Evolutionary conservation across 2,888 invertebrate genomes (phyloP), one percentile per base, ranked within the genome.

Genomic region (Parascotia fuliginaria): DNA sequence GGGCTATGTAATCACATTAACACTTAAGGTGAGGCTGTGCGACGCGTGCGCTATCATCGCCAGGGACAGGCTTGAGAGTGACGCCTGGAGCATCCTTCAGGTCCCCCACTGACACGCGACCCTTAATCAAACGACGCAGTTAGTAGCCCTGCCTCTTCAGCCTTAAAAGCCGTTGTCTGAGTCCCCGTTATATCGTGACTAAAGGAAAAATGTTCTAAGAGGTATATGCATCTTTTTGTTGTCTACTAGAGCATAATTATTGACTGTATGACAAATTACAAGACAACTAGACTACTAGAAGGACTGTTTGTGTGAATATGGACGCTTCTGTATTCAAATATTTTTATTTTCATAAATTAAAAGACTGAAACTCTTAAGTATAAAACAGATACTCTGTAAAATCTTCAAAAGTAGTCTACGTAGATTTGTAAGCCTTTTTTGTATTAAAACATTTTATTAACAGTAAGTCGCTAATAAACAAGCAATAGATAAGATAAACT

Each of bases 11-110:
- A 68, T 68, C 66, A 56, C 69, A 66, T 68, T 66, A 74, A 63
- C 68, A 71, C 71, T 75, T 73, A 66, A 56, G 51, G 44, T 47
- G 52, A 58, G 60, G 55, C 57, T 50, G 50, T 54, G 58, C 48
- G 69, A 71, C 68, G 77, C 81, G 83, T 83, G 83, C 78, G 79
- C 79, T 83, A 83, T 83, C 83, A 73, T 55, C 59, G 66, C 65
- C 60, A 56, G 52, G 60, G 67, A 55, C 59, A 61, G 61, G 59
- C 70, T 65, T 57, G 67, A 65, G 70, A 59, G 55, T 60, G 60
- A 62, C 64, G 60, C 47, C 46, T 64, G 39, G 51, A 70, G 69
- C 16, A 68, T 59, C 57, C 73, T 72, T 65, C 55, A 62, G 42
- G 38, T 7, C 32, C 56, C 66, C 67, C 69, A 60, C 68, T 60